A percentile compares a stretch with the other conserved stretches of the same genome.
phyloP scores from a whole-genome alignment of 2,113 vertebrate genomes.

The Oostethus manadensis region DNA sequence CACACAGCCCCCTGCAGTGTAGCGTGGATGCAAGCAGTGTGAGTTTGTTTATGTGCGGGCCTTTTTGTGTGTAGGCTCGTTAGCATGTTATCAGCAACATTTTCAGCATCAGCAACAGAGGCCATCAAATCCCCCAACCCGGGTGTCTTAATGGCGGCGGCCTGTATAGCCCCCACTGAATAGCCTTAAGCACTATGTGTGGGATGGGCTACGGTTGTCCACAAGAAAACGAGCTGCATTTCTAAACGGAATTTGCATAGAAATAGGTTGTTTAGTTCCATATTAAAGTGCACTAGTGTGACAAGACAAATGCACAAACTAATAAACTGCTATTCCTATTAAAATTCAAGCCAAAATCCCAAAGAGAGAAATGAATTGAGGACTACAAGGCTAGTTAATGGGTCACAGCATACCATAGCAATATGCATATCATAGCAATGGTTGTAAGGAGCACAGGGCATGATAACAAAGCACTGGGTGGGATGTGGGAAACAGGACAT shows the following conservation, averaged over 20 bases:
- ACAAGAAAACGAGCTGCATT: too few relatives aligned
- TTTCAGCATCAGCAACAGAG: neutral
- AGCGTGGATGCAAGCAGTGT: neutral
- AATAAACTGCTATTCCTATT: too few relatives aligned
- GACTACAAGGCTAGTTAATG: neutral
- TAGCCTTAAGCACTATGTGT: neutral
- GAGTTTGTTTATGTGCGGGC: too few relatives aligned
- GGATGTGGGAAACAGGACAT: too few relatives aligned
- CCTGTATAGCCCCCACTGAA: constrained; percentile 1
- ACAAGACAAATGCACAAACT: too few relatives aligned
- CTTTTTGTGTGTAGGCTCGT: neutral
- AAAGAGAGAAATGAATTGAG: neutral
- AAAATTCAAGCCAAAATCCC: too few relatives aligned
- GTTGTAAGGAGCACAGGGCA: neutral
- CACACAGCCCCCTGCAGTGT: neutral
- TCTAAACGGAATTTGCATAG: too few relatives aligned
- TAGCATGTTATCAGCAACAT: constrained; percentile 2
- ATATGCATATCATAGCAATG: too few relatives aligned
- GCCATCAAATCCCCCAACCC: constrained; percentile 24
- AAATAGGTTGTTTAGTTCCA: too few relatives aligned
- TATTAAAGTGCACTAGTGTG: too few relatives aligned
- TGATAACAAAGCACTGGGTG: too few relatives aligned
- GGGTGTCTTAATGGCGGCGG: neutral
- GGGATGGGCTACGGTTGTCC: neutral
- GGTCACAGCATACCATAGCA: neutral